These are phyloP conservation scores for Camponotus pennsylvanicus DNA, from an alignment of 1,140 invertebrate species.

Conservation along the genomic window DNA sequence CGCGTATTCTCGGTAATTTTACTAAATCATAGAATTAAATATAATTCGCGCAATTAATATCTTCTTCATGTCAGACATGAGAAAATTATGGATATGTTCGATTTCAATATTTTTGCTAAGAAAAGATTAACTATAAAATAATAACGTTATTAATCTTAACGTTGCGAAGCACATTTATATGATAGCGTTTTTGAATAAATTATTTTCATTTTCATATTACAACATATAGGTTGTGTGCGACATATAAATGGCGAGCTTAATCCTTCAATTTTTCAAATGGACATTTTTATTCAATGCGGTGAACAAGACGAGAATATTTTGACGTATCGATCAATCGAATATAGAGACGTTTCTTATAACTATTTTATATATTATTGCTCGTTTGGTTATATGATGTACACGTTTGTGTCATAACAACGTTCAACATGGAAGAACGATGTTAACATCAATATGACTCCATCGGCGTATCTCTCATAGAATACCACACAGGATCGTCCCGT, in stretches of 20 bases:
- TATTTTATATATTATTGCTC: conserved; percentile 22
- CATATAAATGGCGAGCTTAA: background rate
- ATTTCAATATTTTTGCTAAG: background rate
- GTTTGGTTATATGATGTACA: background rate
- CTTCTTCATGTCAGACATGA: background rate
- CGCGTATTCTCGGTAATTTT: background rate
- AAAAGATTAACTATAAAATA: background rate
- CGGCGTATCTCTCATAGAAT: conserved; percentile 44
- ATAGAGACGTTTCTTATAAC: background rate
- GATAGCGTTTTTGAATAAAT: background rate
- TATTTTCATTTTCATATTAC: background rate
- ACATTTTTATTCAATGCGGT: background rate
- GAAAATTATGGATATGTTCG: background rate
- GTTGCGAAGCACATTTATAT: background rate
- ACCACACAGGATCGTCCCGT: conserved; percentile 26
- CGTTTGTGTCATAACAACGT: conserved; percentile 15
- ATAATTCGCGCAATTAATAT: background rate
- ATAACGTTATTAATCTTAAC: background rate
- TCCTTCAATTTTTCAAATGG: background rate
- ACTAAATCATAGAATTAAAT: background rate
- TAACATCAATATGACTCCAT: conserved; percentile 42
- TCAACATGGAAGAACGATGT: background rate
- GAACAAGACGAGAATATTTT: background rate
- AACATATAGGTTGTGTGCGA: too few relatives aligned
- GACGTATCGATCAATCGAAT: background rate